Evolutionary conservation across 1,140 invertebrate species (phyloP).

Genomic region (Eriosoma lanigerum): DNA sequence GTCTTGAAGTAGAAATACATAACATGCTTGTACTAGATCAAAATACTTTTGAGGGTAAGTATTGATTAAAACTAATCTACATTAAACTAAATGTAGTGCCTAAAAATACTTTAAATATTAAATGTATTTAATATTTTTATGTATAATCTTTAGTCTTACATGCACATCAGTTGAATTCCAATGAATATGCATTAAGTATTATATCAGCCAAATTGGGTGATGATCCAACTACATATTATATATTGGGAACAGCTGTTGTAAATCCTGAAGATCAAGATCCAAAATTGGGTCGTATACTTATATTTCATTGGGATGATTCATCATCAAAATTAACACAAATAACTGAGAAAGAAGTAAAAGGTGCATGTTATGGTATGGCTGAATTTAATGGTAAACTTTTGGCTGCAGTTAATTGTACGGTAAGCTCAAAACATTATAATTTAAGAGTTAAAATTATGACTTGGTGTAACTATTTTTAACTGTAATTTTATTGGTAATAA

Average conservation of each 20-base stretch:
- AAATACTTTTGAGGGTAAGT: slow-evolving; percentile 86
- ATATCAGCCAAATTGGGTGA: slow-evolving; percentile 89
- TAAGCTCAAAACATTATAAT: slow-evolving; percentile 59
- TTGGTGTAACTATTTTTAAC: too few relatives aligned
- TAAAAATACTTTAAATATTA: too few relatives aligned
- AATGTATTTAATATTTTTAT: slow-evolving; percentile 8
- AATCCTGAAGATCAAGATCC: slow-evolving; percentile 94
- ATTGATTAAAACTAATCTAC: neutral
- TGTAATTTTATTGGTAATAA: too few relatives aligned
- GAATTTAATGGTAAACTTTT: slow-evolving; percentile 95
- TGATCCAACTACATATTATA: slow-evolving; percentile 88
- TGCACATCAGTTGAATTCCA: slow-evolving; percentile 84
- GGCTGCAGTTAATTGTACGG: slow-evolving; percentile 94
- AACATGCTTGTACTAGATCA: slow-evolving; percentile 93
- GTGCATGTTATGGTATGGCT: slow-evolving; percentile 86
- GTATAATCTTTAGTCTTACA: slow-evolving; percentile 71
- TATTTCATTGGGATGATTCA: slow-evolving; percentile 90
- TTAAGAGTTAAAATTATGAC: slow-evolving; percentile 23
- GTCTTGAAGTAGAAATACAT: slow-evolving; percentile 84
- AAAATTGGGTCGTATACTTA: slow-evolving; percentile 81
- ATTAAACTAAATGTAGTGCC: neutral
- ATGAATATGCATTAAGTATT: slow-evolving; percentile 86
- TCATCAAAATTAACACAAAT: slow-evolving; percentile 77
- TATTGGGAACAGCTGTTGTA: slow-evolving; percentile 91
- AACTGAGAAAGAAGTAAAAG: slow-evolving; percentile 95